A percentile compares a stretch with the other conserved stretches of the same genome.
Evolutionary conservation across 2,113 vertebrate genomes (phyloP).

Genomic region (Podocnemis expansa): DNA sequence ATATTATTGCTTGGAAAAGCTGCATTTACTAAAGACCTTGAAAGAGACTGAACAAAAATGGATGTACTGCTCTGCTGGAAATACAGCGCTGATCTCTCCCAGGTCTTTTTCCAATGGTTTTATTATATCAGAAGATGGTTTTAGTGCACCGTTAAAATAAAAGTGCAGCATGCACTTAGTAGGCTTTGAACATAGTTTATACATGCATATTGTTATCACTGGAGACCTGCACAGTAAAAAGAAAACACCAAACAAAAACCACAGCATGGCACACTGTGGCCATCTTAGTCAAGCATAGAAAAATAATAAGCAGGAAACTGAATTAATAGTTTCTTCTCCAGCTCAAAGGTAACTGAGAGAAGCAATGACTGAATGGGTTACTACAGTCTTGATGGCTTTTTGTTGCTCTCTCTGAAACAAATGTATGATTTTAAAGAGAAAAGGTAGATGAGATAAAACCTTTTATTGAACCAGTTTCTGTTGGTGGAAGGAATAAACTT

Average conservation of each 20-base stretch:
- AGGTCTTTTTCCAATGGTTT: neutral
- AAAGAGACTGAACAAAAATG: neutral
- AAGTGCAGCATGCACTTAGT: neutral
- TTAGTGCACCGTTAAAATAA: neutral
- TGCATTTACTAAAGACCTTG: neutral
- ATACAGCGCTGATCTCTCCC: neutral
- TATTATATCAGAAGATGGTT: neutral
- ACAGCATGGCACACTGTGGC: rapidly evolving
- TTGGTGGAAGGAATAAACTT: neutral
- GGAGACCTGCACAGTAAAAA: neutral
- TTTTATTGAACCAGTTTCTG: neutral
- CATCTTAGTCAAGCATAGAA: neutral
- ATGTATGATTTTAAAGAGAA: neutral
- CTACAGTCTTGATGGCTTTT: neutral
- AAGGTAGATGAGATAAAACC: neutral
- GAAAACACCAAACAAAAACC: neutral
- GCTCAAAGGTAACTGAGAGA: neutral
- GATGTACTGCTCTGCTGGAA: neutral
- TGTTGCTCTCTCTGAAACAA: neutral
- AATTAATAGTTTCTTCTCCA: neutral
- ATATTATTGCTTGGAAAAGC: neutral
- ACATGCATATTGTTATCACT: neutral
- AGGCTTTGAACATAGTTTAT: neutral
- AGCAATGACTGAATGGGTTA: neutral
- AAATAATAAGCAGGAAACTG: neutral